phyloP scores from a whole-genome alignment of 2,797 vertebrate genomes.

The Intellagama lesueurii region DNA sequence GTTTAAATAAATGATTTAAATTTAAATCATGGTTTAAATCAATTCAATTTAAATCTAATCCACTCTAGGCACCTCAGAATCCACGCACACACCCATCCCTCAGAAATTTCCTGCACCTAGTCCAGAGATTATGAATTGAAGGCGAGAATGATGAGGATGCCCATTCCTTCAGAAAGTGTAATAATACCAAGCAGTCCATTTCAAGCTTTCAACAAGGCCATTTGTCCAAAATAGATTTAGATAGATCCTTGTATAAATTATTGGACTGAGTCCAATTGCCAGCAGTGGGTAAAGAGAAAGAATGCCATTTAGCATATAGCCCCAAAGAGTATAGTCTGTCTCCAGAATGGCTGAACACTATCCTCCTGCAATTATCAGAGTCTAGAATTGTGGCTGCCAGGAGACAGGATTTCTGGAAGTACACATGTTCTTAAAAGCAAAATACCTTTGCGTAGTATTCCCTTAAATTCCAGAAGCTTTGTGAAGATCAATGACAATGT shows the following conservation, averaged over 20 bases:
- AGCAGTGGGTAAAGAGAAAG: conserved; percentile 5
- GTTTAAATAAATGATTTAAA: no score
- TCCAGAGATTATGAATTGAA: neutral
- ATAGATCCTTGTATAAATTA: neutral
- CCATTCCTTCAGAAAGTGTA: neutral
- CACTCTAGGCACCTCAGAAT: no score
- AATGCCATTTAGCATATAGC: conserved; percentile 15
- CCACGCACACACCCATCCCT: neutral
- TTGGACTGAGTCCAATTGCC: conserved; percentile 29
- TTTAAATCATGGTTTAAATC: no score
- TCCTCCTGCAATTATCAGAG: neutral
- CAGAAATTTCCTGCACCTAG: neutral
- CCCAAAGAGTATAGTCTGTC: conserved; percentile 30
- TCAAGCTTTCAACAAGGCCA: conserved; percentile 2
- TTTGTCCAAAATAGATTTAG: conserved; percentile 12
- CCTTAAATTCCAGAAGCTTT: neutral
- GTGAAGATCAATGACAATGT: neutral
- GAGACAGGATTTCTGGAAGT: conserved; percentile 22
- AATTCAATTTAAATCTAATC: no score
- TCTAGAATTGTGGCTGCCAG: conserved; percentile 10
- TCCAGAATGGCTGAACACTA: conserved; percentile 32
- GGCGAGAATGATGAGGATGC: neutral
- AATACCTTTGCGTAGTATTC: neutral
- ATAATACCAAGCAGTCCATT: neutral
- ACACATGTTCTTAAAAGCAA: conserved; percentile 10